Conservation (phyloP, 2,797 vertebrate species). For the Crenichthys baileyi region DNA sequence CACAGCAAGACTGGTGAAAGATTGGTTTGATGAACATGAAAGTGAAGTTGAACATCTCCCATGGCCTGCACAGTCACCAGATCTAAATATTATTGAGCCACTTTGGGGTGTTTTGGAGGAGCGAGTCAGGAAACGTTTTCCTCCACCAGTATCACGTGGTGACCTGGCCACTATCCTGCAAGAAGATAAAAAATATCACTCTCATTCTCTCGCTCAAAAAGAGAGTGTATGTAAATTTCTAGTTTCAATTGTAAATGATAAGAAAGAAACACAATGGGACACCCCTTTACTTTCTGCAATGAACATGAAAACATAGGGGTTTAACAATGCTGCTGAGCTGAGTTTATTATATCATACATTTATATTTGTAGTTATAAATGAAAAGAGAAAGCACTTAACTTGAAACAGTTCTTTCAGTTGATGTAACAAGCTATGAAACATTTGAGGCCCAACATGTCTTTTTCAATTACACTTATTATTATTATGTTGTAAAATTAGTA, state of each 20-base stretch:
- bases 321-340: neutral
- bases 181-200: neutral
- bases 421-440: slow-evolving; percentile 3
- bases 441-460: neutral
- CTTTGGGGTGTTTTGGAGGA: no score
- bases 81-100: no score
- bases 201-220: neutral
- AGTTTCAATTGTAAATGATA: neutral
- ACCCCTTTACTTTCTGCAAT: neutral
- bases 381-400: neutral
- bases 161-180: no score
- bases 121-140: no score
- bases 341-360: neutral
- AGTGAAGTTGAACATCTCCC: no score
- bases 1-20: no score
- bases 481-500: neutral
- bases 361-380: neutral
- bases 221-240: no score
- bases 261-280: no score
- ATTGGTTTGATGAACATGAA: no score
- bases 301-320: no score
- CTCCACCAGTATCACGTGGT: no score
- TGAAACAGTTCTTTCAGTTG: neutral
- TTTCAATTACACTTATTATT: slow-evolving; percentile 3
- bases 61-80: no score